Percentiles rank a stretch among this genome's conserved stretches.
Conservation (phyloP, 2,797 vertebrate genomes). For the Gambusia yucatana region DNA sequence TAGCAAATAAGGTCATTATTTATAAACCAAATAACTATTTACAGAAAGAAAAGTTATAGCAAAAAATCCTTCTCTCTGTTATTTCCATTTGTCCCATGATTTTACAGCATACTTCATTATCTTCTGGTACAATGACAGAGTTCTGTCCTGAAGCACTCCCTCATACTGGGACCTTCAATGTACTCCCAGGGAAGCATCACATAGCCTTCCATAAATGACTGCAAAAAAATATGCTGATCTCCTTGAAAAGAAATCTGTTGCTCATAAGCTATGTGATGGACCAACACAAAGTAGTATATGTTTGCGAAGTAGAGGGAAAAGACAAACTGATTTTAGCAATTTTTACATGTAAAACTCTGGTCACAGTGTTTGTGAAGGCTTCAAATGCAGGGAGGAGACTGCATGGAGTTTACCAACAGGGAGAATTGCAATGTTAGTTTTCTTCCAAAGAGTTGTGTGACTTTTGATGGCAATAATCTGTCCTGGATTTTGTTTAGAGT, state of each 20-base stretch:
- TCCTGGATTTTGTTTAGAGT: not conserved
- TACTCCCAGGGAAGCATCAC: not conserved
- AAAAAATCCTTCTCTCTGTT: conserved; percentile 1
- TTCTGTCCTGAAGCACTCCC: not conserved
- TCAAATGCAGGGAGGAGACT: not conserved
- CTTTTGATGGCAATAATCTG: not conserved
- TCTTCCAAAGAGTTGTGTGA: not conserved
- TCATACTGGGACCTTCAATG: not conserved
- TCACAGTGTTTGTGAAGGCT: not conserved
- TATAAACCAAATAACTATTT: not conserved
- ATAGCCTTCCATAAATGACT: not conserved
- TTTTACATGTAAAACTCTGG: not conserved
- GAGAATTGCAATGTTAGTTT: not conserved
- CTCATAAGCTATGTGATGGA: not conserved
- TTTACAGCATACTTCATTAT: not conserved
- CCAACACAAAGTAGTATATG: not conserved
- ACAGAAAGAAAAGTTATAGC: not conserved
- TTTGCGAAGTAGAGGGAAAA: not conserved
- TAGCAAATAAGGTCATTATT: not conserved
- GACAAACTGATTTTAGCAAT: not conserved
- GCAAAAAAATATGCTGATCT: not conserved
- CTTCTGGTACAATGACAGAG: not conserved
- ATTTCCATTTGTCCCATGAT: not conserved
- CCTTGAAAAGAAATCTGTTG: not conserved
- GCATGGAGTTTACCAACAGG: not conserved